Evolutionary conservation across 2,888 invertebrate species (phyloP).

Genomic region (Allophyes oxyacanthae): DNA sequence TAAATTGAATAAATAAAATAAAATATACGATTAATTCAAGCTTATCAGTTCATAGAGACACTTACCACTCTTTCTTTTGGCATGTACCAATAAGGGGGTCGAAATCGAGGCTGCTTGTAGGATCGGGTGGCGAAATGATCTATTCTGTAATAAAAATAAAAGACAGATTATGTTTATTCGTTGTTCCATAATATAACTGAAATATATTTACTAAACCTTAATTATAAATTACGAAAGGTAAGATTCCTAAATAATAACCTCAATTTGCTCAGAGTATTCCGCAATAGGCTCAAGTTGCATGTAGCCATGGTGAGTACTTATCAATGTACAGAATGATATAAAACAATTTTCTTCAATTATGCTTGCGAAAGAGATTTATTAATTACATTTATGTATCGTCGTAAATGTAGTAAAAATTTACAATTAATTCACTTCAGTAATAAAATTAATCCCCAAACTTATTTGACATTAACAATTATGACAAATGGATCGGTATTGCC

Average conservation of each 20-base stretch:
- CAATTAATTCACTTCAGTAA: too few relatives aligned
- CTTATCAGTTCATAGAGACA: background rate
- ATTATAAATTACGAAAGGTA: too few relatives aligned
- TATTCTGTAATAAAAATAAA: conserved; percentile 68
- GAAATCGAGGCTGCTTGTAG: conserved; percentile 86
- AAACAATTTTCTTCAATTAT: too few relatives aligned
- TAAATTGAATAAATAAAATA: background rate
- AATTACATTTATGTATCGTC: too few relatives aligned
- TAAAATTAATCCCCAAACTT: too few relatives aligned
- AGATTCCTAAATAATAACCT: conserved; percentile 72
- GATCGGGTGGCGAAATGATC: conserved; percentile 67
- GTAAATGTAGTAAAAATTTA: too few relatives aligned
- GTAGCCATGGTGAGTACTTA: conserved; percentile 64
- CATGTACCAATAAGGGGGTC: conserved; percentile 93
- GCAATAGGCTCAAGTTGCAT: conserved; percentile 70
- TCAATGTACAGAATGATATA: too few relatives aligned
- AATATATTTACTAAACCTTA: too few relatives aligned
- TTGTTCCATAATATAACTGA: background rate
- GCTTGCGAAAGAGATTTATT: too few relatives aligned
- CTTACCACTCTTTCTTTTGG: conserved; percentile 91
- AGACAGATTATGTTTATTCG: background rate
- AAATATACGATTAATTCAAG: background rate
- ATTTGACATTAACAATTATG: too few relatives aligned
- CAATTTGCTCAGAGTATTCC: conserved; percentile 68
- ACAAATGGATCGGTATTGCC: too few relatives aligned